Percentiles rank a stretch among this genome's conserved stretches.
Evolutionary conservation across 2,797 vertebrate genomes (phyloP).

Genomic region (Melanotaenia maccullochi): DNA sequence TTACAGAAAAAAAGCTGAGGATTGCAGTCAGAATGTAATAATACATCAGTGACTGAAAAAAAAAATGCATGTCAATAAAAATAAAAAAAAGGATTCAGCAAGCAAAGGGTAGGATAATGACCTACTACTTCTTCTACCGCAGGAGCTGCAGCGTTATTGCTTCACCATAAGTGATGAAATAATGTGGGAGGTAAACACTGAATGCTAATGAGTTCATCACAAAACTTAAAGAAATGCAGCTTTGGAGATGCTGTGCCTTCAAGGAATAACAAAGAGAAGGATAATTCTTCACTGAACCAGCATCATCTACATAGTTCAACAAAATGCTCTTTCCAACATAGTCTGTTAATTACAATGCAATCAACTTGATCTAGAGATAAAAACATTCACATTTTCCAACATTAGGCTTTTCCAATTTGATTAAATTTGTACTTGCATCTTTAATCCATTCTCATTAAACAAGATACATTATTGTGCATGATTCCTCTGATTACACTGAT

Average conservation of each 20-base stretch:
- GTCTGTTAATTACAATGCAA: conserved; percentile 9
- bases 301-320: conserved; percentile 14
- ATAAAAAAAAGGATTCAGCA: too few relatives aligned
- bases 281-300: conserved; percentile 13
- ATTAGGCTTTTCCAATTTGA: conserved; percentile 27
- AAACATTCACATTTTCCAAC: conserved; percentile 21
- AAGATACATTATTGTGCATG: conserved; percentile 10
- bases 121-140: too few relatives aligned
- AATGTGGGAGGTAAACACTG: too few relatives aligned
- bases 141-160: too few relatives aligned
- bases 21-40: too few relatives aligned
- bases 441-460: conserved; percentile 21
- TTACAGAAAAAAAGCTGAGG: too few relatives aligned
- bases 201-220: too few relatives aligned
- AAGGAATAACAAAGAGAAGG: conserved; percentile 5
- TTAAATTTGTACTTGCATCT: conserved; percentile 12
- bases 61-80: too few relatives aligned
- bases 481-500: conserved; percentile 26
- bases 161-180: too few relatives aligned
- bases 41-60: too few relatives aligned
- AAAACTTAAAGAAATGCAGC: conserved; percentile 1
- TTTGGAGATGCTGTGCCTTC: conserved; percentile 27
- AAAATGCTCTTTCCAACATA: not conserved
- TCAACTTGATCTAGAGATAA: conserved; percentile 7
- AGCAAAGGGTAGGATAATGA: too few relatives aligned